phyloP scores from a whole-genome alignment of 2,797 vertebrate species.

The Crax fasciolata region DNA sequence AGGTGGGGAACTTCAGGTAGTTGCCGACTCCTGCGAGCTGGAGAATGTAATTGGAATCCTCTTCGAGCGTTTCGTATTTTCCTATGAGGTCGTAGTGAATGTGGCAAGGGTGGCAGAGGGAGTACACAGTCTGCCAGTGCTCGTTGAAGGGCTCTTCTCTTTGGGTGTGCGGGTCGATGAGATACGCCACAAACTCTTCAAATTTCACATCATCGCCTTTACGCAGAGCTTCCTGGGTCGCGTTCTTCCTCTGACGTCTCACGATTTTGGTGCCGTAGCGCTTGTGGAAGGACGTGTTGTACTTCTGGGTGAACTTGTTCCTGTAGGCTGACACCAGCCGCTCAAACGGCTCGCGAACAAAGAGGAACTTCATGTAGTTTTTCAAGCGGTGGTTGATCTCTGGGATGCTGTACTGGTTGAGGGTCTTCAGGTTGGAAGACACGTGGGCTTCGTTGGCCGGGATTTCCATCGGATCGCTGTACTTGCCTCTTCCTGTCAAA shows the following conservation, averaged over 20 bases:
- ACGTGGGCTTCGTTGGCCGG: slow-evolving; percentile 95
- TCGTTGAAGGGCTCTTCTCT: slow-evolving; percentile 96
- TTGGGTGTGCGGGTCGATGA: slow-evolving; percentile 93
- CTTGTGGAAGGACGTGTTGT: slow-evolving; percentile 98
- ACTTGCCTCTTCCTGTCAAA: slow-evolving; percentile 92
- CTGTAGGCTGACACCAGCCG: slow-evolving; percentile 97
- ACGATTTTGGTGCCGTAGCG: slow-evolving; percentile 97
- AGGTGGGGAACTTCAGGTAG: slow-evolving; percentile 93
- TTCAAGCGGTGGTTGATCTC: slow-evolving; percentile 99
- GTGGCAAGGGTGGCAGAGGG: slow-evolving; percentile 97
- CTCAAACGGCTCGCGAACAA: slow-evolving; percentile 97
- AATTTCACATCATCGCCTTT: slow-evolving; percentile 93
- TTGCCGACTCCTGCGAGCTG: slow-evolving; percentile 89
- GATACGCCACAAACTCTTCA: slow-evolving; percentile 94
- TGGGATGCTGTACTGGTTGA: slow-evolving; percentile 97
- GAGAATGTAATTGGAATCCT: slow-evolving; percentile 93
- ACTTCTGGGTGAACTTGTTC: slow-evolving; percentile 98
- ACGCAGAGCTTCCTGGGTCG: slow-evolving; percentile 92
- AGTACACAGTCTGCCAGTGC: slow-evolving; percentile 97
- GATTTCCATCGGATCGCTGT: slow-evolving; percentile 97
- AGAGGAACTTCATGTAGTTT: slow-evolving; percentile 98
- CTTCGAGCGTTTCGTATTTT: slow-evolving; percentile 96
- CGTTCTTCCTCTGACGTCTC: slow-evolving; percentile 94
- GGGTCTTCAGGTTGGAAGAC: slow-evolving; percentile 94
- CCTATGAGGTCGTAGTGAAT: slow-evolving; percentile 98